Evolutionary conservation across 2,888 invertebrate genomes (phyloP).

Genomic region (Allophyes oxyacanthae): DNA sequence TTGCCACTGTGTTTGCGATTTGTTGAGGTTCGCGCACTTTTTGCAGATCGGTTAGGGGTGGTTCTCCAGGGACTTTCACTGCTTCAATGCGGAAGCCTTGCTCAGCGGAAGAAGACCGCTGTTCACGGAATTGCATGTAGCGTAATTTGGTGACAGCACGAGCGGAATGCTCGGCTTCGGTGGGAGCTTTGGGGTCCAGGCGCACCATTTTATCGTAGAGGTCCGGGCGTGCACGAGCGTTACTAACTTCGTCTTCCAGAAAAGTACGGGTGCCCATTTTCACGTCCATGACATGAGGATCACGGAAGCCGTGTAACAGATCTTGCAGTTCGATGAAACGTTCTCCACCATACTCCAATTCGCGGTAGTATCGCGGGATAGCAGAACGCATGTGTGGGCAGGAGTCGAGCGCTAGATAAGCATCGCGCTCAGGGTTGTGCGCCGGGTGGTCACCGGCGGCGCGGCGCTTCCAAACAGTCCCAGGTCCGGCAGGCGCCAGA

Average conservation of each 20-base stretch:
- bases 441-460: slow-evolving; percentile 91
- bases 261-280: slow-evolving; percentile 99
- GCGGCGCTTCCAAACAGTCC: slow-evolving; percentile 97
- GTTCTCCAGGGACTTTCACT: slow-evolving; percentile 95
- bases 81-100: slow-evolving; percentile 99
- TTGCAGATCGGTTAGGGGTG: slow-evolving; percentile 96
- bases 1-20: slow-evolving; percentile 92
- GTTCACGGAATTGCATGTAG: slow-evolving; percentile 98
- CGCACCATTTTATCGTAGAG: slow-evolving; percentile 98
- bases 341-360: slow-evolving; percentile 93
- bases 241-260: slow-evolving; percentile 97
- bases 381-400: slow-evolving; percentile 93
- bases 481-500: slow-evolving; percentile 97
- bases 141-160: slow-evolving; percentile 98
- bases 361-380: slow-evolving; percentile 95
- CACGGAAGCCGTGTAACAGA: slow-evolving; percentile 95
- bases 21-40: slow-evolving; percentile 94
- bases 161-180: slow-evolving; percentile 93
- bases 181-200: slow-evolving; percentile 96
- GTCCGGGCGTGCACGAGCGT: slow-evolving; percentile 94
- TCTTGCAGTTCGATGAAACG: slow-evolving; percentile 98
- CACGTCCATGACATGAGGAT: slow-evolving; percentile 98
- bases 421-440: slow-evolving; percentile 93
- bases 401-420: slow-evolving; percentile 94
- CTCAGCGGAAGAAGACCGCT: slow-evolving; percentile 96